Conservation (phyloP, 35 echinoderm and acorn worm species). For the Amphiura filiformis region DNA sequence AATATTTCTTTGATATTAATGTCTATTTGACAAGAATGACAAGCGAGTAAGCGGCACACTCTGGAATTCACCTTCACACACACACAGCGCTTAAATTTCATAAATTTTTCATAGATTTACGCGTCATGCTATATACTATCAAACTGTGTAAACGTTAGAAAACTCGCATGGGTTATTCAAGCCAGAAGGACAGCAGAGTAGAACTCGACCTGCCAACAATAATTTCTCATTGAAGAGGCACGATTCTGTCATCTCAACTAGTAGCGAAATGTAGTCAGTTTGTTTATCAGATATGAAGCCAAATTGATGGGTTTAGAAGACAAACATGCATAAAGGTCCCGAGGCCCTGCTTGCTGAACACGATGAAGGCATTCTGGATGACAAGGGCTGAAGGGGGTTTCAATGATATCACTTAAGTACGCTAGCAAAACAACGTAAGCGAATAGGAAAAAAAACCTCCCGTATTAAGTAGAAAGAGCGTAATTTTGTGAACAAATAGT, state of each 20-base stretch:
- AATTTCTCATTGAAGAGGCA: constrained; percentile 3
- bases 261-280: neutral
- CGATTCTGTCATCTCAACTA: neutral
- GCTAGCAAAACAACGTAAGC: too few species aligned
- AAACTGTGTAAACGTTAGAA: neutral
- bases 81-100: neutral
- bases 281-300: constrained; percentile 7
- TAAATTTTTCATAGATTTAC: neutral
- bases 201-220: neutral
- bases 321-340: neutral
- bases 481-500: too few species aligned
- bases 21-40: too few species aligned
- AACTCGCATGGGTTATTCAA: constrained; percentile 1
- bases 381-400: neutral
- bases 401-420: neutral
- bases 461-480: too few species aligned
- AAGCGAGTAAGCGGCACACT: too few species aligned
- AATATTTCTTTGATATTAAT: too few species aligned
- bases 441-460: too few species aligned
- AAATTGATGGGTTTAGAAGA: neutral
- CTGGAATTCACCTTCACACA: too few species aligned
- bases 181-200: neutral
- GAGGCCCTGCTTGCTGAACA: neutral
- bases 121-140: neutral
- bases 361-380: neutral